Conservation (phyloP, 2,888 invertebrate genomes). For the Erannis defoliaria region DNA sequence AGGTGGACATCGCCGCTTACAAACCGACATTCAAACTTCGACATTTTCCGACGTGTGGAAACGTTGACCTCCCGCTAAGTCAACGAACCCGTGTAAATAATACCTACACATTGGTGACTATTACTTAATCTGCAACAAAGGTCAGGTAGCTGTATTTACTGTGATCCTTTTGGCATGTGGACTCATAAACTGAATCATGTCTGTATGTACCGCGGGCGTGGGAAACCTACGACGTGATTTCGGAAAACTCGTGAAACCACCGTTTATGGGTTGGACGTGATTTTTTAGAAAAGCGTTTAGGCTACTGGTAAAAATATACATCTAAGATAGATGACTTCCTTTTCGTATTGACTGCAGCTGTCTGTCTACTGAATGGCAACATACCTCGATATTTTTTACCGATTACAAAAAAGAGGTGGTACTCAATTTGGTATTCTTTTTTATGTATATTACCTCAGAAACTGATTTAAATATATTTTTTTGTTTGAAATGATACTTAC, state of each 20-base stretch:
- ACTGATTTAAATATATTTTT: too few species aligned
- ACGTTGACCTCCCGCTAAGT: slow-evolving; percentile 4
- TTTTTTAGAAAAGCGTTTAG: neutral
- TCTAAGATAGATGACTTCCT: too few species aligned
- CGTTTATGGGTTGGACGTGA: neutral
- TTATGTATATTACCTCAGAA: too few species aligned
- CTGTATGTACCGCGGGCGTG: slow-evolving; percentile 8
- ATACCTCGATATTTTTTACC: too few species aligned
- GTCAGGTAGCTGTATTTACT: slow-evolving; percentile 3
- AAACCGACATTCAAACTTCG: neutral
- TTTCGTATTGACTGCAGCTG: too few species aligned
- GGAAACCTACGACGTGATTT: slow-evolving; percentile 14
- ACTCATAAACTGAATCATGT: slow-evolving; percentile 17
- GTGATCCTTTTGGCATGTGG: slow-evolving; percentile 8
- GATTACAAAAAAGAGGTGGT: too few species aligned
- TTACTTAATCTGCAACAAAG: slow-evolving; percentile 1
- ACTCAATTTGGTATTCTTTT: too few species aligned
- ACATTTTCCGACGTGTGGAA: neutral
- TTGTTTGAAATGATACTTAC: too few species aligned
- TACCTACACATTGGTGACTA: slow-evolving; percentile 1
- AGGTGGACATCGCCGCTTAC: neutral
- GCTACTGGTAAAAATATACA: too few species aligned
- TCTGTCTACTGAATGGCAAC: too few species aligned
- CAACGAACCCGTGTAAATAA: slow-evolving; percentile 5
- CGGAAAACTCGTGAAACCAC: slow-evolving; percentile 3